Evolutionary conservation across 2,797 vertebrate genomes (phyloP), one percentile per base, ranked within the genome.

Genomic region (Loris lydekkerianus): DNA sequence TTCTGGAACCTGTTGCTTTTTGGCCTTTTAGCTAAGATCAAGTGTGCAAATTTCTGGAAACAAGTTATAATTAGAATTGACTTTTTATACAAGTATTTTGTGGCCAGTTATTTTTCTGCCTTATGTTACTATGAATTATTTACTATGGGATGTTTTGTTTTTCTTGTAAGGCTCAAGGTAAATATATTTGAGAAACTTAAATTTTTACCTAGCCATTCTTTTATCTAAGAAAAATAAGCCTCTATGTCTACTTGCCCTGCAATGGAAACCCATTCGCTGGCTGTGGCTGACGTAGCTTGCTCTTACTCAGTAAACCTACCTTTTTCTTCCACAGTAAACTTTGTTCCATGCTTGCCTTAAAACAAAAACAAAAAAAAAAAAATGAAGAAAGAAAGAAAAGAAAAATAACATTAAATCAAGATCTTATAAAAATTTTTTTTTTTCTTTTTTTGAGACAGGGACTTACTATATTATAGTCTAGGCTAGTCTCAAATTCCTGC

Each of bases 91-190:
- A 93, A 89, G 31, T 89, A 63, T 87, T 92, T 86, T 53, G 2
- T 86, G 80, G 37, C 31, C 53, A 89, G 21, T 90, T 87, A 80
- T 94, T 93, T 91, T 85, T 60, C 63, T 34, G 3, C 27, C 13
- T 23, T 70, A 31, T 43, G 14, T 86, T 93, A 60, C 46, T 93
- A 63, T 40, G 86, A 86, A 88, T 93, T 85, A 77, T 86, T 94
- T 80, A 17, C 78, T 49, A 65, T 84, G 61, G 34, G 5, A 78
- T n/a, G 23, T 86, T 78, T 80, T 80, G 5, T 63, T 96, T 95
- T 77, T 70, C 65, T 84, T 95, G 72, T 96, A 88, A 94, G 78
- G 11, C 27, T 91, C 25, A 93, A 93, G 93, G 61, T 92, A 77
- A 87, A 92, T 83, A 40, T 56, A 60, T 84, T 89, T 96, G 70